These are phyloP conservation scores for Boulengeromyrus knoepffleri DNA, from an alignment of 2,113 vertebrate genomes.

Conservation along the genomic window DNA sequence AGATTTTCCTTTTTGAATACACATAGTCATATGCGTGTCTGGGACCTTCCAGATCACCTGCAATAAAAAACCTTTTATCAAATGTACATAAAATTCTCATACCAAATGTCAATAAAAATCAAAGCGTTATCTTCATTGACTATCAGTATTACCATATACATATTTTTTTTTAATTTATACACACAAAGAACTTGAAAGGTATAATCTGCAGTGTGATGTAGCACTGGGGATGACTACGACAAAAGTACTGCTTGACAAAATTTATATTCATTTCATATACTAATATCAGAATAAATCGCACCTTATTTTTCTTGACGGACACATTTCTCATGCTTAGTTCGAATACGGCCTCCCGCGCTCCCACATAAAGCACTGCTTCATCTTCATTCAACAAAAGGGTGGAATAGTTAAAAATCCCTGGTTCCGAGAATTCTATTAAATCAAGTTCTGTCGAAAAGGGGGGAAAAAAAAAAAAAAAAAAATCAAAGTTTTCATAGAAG, in stretches of 20 bases:
- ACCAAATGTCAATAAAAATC: background rate
- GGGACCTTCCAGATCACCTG: constrained; percentile 83
- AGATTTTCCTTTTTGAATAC: constrained; percentile 87
- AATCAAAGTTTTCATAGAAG: no score
- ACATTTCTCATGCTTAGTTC: constrained; percentile 74
- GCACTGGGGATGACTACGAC: background rate
- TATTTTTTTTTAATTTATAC: background rate
- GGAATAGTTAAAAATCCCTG: constrained; percentile 84
- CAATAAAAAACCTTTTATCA: background rate
- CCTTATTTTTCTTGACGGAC: constrained; percentile 76
- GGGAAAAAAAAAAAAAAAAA: background rate
- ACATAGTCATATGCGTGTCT: constrained; percentile 68
- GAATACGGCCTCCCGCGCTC: constrained; percentile 86
- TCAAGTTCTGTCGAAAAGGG: constrained; percentile 65
- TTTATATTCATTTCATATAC: background rate
- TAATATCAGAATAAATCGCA: constrained; percentile 30
- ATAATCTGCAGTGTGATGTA: background rate
- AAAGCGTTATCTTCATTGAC: background rate
- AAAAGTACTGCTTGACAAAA: background rate
- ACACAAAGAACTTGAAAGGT: background rate
- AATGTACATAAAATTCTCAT: background rate
- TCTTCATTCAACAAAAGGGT: constrained; percentile 78
- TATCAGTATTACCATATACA: background rate
- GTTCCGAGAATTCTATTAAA: constrained; percentile 75
- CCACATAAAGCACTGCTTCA: constrained; percentile 73